Conservation (phyloP, 2,797 vertebrate species). For the Gastrophryne carolinensis region DNA sequence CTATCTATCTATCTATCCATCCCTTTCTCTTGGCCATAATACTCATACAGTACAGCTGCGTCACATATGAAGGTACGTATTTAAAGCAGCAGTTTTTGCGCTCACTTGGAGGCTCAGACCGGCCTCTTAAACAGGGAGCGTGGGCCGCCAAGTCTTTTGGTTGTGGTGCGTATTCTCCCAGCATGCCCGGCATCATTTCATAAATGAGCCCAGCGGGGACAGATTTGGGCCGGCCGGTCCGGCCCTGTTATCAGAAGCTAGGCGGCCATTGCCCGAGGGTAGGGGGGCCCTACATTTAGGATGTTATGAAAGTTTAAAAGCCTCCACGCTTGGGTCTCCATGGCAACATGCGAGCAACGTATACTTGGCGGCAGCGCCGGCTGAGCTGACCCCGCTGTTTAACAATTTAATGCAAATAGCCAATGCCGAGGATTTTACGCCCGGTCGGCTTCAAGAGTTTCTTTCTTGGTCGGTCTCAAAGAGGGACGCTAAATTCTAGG, state of each 20-base stretch:
- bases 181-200: background rate
- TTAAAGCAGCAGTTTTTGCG: background rate
- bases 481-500: too few species aligned
- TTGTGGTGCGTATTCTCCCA: background rate
- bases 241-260: background rate
- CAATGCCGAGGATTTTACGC: background rate
- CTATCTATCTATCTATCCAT: too few species aligned
- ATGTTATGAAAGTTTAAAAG: background rate
- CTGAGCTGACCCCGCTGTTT: slow-evolving; percentile 11
- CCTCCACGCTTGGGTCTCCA: slow-evolving; percentile 3
- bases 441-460: background rate
- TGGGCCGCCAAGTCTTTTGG: background rate
- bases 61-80: too few species aligned
- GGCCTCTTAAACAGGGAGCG: background rate
- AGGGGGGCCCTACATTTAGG: background rate
- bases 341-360: slow-evolving; percentile 4
- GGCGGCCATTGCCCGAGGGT: background rate
- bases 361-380: background rate
- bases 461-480: background rate
- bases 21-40: too few species aligned
- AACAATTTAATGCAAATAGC: slow-evolving; percentile 19
- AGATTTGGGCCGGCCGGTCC: background rate
- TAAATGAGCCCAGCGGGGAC: slow-evolving; percentile 8
- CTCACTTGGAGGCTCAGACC: background rate
- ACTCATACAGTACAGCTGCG: too few species aligned